Conservation (phyloP, 2,113 vertebrate genomes). For the Mustela nigripes region DNA sequence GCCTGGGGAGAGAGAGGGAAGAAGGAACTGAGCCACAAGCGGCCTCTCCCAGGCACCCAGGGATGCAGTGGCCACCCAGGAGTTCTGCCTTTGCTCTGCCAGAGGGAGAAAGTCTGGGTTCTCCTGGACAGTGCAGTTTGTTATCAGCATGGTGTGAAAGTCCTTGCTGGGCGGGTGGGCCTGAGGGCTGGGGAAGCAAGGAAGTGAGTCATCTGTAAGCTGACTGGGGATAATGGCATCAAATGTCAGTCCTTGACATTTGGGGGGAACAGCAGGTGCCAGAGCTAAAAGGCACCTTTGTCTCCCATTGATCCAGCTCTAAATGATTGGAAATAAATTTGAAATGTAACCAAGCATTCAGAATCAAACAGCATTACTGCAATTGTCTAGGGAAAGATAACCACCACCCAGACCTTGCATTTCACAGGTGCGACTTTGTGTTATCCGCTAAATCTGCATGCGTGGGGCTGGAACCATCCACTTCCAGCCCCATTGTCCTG, state of each 20-base stretch:
- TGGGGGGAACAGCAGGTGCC: slow-evolving; percentile 82
- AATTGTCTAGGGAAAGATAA: neutral
- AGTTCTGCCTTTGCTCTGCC: slow-evolving; percentile 59
- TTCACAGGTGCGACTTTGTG: neutral
- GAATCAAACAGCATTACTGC: slow-evolving; percentile 54
- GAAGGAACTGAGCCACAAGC: neutral
- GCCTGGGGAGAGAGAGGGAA: neutral
- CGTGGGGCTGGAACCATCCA: rapidly evolving
- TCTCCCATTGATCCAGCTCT: slow-evolving; percentile 73
- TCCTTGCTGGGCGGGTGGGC: neutral
- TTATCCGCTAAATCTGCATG: neutral
- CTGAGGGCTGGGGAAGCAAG: neutral
- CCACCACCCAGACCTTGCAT: neutral
- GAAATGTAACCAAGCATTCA: slow-evolving; percentile 72
- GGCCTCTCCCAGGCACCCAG: neutral
- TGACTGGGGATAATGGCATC: slow-evolving; percentile 79
- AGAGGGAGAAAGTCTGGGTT: slow-evolving; percentile 71
- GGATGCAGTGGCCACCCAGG: slow-evolving; percentile 10
- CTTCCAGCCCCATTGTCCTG: rapidly evolving
- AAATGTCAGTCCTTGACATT: slow-evolving; percentile 86
- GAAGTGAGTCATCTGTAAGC: slow-evolving; percentile 62
- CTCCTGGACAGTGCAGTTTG: slow-evolving; percentile 72
- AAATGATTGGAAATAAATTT: slow-evolving; percentile 85
- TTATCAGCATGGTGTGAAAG: slow-evolving; percentile 25
- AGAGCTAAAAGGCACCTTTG: slow-evolving; percentile 72